Percentiles rank a stretch among this genome's conserved stretches.
These are phyloP conservation scores for Trichacis sp. DNA, from an alignment of 2,888 invertebrate genomes.

Conservation along the genomic window DNA sequence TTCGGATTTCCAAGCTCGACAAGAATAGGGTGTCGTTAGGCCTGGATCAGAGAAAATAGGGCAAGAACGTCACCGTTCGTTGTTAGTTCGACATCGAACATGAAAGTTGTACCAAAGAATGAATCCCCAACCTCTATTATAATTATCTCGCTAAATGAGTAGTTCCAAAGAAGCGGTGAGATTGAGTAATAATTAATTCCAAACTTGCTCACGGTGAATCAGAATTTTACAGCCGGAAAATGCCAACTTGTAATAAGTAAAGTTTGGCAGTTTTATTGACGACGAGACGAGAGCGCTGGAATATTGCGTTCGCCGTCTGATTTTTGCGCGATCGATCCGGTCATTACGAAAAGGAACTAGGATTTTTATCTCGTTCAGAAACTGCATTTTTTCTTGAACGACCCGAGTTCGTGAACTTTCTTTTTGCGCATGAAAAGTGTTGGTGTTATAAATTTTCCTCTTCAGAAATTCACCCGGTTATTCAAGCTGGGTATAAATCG, in stretches of 20 bases:
- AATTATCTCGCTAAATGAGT: no score
- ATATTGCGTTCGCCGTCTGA: background rate
- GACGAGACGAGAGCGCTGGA: background rate
- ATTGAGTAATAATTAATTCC: background rate
- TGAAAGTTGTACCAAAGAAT: no score
- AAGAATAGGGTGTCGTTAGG: no score
- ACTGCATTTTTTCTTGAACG: background rate
- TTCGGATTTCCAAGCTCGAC: no score
- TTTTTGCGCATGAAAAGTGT: background rate
- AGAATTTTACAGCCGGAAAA: background rate
- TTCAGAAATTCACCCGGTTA: background rate
- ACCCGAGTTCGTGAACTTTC: background rate
- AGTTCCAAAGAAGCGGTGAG: background rate
- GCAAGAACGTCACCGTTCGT: no score
- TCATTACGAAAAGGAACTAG: no score
- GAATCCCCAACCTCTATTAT: no score
- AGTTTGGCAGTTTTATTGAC: background rate
- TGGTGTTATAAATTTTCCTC: background rate
- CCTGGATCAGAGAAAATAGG: no score
- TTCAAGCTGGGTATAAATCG: slow-evolving; percentile 1
- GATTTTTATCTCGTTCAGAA: background rate
- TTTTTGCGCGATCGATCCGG: slow-evolving; percentile 1
- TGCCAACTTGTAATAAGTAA: background rate
- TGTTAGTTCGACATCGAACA: no score
- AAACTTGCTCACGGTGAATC: background rate